phyloP scores from a whole-genome alignment of 1,140 invertebrate species.

The Chironomus striatipennis region DNA sequence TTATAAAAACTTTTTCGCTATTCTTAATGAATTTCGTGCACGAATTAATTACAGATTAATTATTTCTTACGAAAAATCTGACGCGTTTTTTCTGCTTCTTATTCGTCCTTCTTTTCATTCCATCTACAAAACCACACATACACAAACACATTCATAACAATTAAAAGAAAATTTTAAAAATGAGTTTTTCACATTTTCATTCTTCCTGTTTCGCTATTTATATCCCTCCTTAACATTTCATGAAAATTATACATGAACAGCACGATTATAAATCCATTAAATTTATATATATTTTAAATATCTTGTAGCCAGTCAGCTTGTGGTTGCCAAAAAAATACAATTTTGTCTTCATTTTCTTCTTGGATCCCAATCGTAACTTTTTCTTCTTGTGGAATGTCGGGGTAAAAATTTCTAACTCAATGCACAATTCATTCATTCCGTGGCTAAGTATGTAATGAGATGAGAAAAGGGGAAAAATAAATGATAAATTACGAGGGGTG shows the following conservation, averaged over 20 bases:
- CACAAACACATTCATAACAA: too few species aligned
- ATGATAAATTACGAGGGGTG: too few species aligned
- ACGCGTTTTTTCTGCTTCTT: too few species aligned
- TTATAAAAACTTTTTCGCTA: neutral
- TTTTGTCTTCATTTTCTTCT: neutral
- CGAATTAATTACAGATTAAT: constrained; percentile 1
- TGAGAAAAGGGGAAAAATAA: too few species aligned
- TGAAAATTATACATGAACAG: neutral
- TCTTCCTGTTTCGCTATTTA: neutral
- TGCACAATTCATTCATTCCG: neutral
- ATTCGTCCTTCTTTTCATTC: neutral
- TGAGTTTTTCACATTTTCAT: neutral
- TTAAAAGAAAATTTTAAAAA: neutral
- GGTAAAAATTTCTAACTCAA: neutral
- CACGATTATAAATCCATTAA: constrained; percentile 14
- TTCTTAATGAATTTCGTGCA: constrained; percentile 4
- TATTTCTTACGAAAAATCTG: constrained; percentile 3
- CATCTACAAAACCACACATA: neutral
- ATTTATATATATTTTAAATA: neutral
- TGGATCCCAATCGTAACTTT: neutral
- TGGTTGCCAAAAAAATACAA: neutral
- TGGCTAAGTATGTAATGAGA: too few species aligned
- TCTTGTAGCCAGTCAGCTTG: neutral
- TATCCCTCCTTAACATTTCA: neutral
- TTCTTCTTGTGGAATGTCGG: neutral